phyloP scores from a whole-genome alignment of 1,140 invertebrate species.

The Drosophila teissieri region DNA sequence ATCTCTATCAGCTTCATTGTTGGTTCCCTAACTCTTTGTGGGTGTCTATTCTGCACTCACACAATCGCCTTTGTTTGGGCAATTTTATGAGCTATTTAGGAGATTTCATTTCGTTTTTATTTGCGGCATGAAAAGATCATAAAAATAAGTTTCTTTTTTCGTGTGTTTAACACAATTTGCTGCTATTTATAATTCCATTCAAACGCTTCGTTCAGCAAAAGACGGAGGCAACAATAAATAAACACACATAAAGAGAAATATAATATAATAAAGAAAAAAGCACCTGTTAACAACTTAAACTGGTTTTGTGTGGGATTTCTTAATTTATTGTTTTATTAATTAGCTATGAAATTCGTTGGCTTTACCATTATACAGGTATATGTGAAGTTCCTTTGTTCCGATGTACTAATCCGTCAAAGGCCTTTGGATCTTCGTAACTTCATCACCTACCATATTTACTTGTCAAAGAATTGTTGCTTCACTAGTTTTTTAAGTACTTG shows the following conservation, averaged over 20 bases:
- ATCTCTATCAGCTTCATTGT: conserved; percentile 40
- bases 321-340: conserved; percentile 49
- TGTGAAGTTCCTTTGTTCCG: conserved; percentile 17
- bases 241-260: conserved; percentile 22
- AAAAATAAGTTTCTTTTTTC: conserved; percentile 52
- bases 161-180: conserved; percentile 61
- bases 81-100: conserved; percentile 55
- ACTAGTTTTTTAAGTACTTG: conserved; percentile 10
- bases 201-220: conserved; percentile 35
- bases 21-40: conserved; percentile 49
- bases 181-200: conserved; percentile 74
- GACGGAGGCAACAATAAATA: conserved; percentile 11
- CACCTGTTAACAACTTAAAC: conserved; percentile 72
- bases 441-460: background rate
- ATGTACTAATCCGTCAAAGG: conserved; percentile 30
- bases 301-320: conserved; percentile 58
- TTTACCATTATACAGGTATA: background rate
- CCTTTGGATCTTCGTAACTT: background rate
- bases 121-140: conserved; percentile 59
- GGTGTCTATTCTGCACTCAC: conserved; percentile 39
- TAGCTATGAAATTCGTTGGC: conserved; percentile 44
- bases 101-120: conserved; percentile 55
- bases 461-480: conserved; percentile 1
- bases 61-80: conserved; percentile 39
- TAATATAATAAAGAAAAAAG: conserved; percentile 42